Evolutionary conservation across 92 coral and sea anemone species (phyloP).

Genomic region (Zoanthus solanderi): DNA sequence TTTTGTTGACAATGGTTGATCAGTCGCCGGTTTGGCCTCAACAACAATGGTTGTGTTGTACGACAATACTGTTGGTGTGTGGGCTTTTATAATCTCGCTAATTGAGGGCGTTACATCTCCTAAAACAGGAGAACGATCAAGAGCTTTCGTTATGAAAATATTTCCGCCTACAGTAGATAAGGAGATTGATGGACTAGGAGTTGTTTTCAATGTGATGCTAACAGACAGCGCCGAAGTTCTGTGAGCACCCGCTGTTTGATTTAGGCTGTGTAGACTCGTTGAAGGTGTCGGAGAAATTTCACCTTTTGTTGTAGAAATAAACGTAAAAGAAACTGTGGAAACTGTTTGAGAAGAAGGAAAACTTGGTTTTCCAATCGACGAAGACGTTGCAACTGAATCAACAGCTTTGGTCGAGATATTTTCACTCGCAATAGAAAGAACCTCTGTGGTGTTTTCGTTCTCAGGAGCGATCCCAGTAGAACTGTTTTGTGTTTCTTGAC

Average conservation of each 20-base stretch:
- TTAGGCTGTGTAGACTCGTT: background rate
- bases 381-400: background rate
- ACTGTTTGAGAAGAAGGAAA: background rate
- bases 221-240: background rate
- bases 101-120: background rate
- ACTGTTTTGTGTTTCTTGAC: background rate
- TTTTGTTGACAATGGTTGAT: background rate
- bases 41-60: conserved; percentile 2
- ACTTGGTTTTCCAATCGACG: background rate
- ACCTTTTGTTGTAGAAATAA: conserved; percentile 5
- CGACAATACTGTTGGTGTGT: background rate
- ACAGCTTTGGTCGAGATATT: background rate
- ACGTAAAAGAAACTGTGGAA: background rate
- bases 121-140: conserved; percentile 11
- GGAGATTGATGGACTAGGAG: background rate
- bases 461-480: background rate
- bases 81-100: background rate
- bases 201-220: background rate
- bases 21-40: conserved; percentile 1
- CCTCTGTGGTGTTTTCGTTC: background rate
- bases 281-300: conserved; percentile 10
- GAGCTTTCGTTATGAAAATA: conserved; percentile 8
- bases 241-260: conserved; percentile 20
- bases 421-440: background rate
- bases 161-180: background rate